A percentile compares a stretch with the other conserved stretches of the same genome.
Conservation (phyloP, 2,888 invertebrate species). For the Hermaeophaga mercurialis region DNA sequence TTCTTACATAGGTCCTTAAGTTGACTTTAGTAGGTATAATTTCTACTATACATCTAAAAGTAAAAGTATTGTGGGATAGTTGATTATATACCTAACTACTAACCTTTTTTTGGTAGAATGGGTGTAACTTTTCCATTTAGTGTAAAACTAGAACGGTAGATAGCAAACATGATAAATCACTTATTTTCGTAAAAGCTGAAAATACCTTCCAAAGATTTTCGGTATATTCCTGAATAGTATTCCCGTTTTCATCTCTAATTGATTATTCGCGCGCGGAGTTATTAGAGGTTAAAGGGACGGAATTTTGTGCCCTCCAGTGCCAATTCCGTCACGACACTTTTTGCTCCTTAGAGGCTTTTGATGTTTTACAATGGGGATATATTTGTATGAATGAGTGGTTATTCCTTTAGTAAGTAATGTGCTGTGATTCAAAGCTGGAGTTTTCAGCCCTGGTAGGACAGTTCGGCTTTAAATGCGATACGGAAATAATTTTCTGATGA, state of each 20-base stretch:
- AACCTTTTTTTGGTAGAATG: neutral
- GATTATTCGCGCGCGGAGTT: conserved; percentile 20
- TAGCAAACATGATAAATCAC: conserved; percentile 1
- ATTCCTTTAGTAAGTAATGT: conserved; percentile 9
- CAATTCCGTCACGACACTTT: conserved; percentile 12
- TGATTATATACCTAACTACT: too few relatives aligned
- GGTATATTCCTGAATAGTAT: conserved; percentile 11
- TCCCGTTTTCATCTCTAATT: conserved; percentile 23
- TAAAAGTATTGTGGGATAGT: too few relatives aligned
- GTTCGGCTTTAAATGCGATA: too few relatives aligned
- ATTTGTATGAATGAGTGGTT: neutral
- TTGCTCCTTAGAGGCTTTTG: conserved; percentile 14
- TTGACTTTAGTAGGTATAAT: too few relatives aligned
- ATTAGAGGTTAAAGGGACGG: conserved; percentile 20
- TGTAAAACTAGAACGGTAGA: neutral
- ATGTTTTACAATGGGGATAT: conserved; percentile 12
- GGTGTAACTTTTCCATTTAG: neutral
- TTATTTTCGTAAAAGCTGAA: neutral
- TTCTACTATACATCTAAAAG: too few relatives aligned
- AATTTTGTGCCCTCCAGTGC: conserved; percentile 10
- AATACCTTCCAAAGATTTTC: conserved; percentile 12
- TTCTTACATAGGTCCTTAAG: too few relatives aligned
- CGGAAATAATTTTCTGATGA: too few relatives aligned
- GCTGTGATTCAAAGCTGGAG: neutral
- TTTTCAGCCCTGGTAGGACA: too few relatives aligned